Base-by-base conservation (phyloP, 23 tunicate genomes). In the Oikopleura vanhoeffeni region DNA sequence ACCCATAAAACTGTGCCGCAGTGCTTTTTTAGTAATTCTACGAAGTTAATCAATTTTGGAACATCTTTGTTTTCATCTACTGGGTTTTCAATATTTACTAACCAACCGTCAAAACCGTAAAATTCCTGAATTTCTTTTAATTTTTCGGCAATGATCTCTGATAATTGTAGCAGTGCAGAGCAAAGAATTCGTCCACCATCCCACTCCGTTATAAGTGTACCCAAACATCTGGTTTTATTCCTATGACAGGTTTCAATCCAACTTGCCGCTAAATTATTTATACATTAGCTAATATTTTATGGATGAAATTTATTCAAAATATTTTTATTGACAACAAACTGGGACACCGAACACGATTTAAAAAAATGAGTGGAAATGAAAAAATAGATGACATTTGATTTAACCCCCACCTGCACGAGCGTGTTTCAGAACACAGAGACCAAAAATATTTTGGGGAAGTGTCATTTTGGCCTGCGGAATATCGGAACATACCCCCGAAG, bases 21-120 rank as follows among this genome's bases (percentile, higher is more conserved):
- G 64, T 13, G 18, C 13, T 13, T 49, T 24, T 49, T 49, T 24
- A 49, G 57, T 57, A 87, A 87, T 1, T 40, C n/a, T 1, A 92
- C 87, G 87, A 92, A 92, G 0, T 41, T 39, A 49, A 8, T 49
- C 64, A 49, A 49, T 8, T 8, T 49, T 49, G 64, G 64, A 49
- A 49, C 24, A 8, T 49, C 18, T 8, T 49, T n/a, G n/a, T n/a
- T n/a, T 18, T 86, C 91, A 79, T 84, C 67, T 33, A 92, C 83
- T 39, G 40, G 38, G 83, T 86, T 90, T 64, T 94, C 98, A 39
- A 94, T 86, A 83, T 94, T 94, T 1, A 94, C 67, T 13, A 94
- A 85, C 98, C 98, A 94, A 28, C 98, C 98, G 82, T 94, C 98
- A 86, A 94, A 94, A 1, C 87, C 85, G 85, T 90, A 94, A 42